These are phyloP conservation scores for Heliconius himera DNA, from an alignment of 1,140 invertebrate genomes.

Conservation along the genomic window DNA sequence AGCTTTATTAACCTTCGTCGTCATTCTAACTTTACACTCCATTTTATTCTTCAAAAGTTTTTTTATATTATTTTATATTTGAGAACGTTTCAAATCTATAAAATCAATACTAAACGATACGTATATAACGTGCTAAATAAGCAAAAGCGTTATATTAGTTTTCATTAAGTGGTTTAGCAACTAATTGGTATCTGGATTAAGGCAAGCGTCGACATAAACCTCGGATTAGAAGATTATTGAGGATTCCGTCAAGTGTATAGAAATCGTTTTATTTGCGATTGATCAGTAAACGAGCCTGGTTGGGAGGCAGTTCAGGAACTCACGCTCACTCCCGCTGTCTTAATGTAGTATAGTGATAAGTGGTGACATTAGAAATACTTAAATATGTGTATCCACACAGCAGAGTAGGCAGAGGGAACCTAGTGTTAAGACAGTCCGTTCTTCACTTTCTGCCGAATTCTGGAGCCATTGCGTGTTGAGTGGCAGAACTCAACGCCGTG, in stretches of 20 bases:
- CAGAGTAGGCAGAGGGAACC: too few species aligned
- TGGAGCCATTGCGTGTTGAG: too few species aligned
- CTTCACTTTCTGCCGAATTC: too few species aligned
- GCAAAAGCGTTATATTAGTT: slow-evolving; percentile 52
- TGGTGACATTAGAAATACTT: neutral
- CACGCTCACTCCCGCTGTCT: slow-evolving; percentile 25
- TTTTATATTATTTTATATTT: neutral
- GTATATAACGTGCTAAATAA: slow-evolving; percentile 42
- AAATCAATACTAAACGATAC: neutral
- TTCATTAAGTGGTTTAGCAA: slow-evolving; percentile 67
- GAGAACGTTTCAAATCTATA: neutral
- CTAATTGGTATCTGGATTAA: slow-evolving; percentile 70
- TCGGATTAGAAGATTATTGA: slow-evolving; percentile 47
- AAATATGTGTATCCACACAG: neutral
- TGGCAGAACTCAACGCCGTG: too few species aligned
- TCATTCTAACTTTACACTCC: too few species aligned
- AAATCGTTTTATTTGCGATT: slow-evolving; percentile 45
- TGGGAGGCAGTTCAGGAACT: slow-evolving; percentile 17
- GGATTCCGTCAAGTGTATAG: slow-evolving; percentile 42
- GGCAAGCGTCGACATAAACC: slow-evolving; percentile 53
- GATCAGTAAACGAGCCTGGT: slow-evolving; percentile 31
- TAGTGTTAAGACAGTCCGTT: too few species aligned
- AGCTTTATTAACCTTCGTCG: too few species aligned
- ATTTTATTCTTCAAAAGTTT: too few species aligned
- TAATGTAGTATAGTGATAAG: slow-evolving; percentile 15